phyloP scores from a whole-genome alignment of 2,888 invertebrate genomes.

The Aromia moschata region DNA sequence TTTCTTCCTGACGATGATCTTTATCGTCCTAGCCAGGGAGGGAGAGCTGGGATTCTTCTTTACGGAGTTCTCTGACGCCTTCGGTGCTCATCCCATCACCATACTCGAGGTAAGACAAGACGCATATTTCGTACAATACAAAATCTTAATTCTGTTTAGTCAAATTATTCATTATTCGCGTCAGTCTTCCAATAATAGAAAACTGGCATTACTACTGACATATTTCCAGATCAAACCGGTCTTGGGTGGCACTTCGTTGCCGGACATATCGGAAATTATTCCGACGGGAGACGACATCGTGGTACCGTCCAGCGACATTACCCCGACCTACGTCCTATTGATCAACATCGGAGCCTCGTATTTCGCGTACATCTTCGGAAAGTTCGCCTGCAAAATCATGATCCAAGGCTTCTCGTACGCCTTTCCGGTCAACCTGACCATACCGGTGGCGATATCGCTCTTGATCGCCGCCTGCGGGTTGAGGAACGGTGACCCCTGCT shows the following conservation, averaged over 20 bases:
- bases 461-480: conserved; percentile 90
- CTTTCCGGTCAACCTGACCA: conserved; percentile 92
- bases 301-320: conserved; percentile 75
- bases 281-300: conserved; percentile 80
- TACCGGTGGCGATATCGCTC: conserved; percentile 88
- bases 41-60: conserved; percentile 83
- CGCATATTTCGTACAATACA: neutral
- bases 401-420: conserved; percentile 98
- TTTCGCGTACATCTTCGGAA: conserved; percentile 91
- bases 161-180: no score
- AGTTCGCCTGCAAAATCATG: conserved; percentile 95
- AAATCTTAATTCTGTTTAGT: no score
- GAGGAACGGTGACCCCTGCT: conserved; percentile 86
- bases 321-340: conserved; percentile 79
- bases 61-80: conserved; percentile 76
- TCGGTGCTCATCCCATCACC: conserved; percentile 80
- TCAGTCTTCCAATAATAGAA: no score
- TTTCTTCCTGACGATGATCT: conserved; percentile 79
- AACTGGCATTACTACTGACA: neutral
- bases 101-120: conserved; percentile 71
- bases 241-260: conserved; percentile 69
- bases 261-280: conserved; percentile 80
- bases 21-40: conserved; percentile 78
- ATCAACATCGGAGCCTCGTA: conserved; percentile 87
- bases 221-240: conserved; percentile 68